phyloP scores from a whole-genome alignment of 2,888 invertebrate species.

The Drosophila kuntzei region DNA sequence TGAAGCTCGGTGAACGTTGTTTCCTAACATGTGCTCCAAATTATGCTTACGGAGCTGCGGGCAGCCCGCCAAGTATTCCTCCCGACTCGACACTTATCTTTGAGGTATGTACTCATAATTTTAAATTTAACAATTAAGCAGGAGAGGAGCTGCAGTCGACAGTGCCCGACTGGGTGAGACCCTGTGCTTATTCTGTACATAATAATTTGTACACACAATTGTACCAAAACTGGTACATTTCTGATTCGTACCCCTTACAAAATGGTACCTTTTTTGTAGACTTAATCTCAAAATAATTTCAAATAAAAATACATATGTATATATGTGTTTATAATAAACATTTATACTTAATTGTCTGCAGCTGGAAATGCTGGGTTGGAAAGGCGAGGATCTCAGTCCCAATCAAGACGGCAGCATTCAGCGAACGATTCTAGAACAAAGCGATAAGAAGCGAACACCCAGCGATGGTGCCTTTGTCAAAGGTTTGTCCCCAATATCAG shows the following conservation, averaged over 20 bases:
- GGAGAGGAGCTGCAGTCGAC: not conserved
- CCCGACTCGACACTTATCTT: slow-evolving; percentile 94
- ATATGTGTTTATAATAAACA: no score
- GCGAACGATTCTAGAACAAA: slow-evolving; percentile 89
- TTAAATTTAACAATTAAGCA: not conserved
- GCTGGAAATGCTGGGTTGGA: slow-evolving; percentile 95
- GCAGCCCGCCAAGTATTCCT: slow-evolving; percentile 95
- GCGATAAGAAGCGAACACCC: slow-evolving; percentile 90
- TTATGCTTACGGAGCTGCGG: slow-evolving; percentile 95
- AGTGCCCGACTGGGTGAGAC: not conserved
- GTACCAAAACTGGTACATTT: no score
- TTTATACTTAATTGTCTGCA: slow-evolving; percentile 82
- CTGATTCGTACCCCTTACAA: no score
- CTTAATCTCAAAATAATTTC: no score
- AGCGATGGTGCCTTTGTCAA: slow-evolving; percentile 93
- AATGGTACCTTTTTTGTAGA: no score
- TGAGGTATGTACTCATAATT: slow-evolving; percentile 89
- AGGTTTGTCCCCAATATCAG: slow-evolving; percentile 86
- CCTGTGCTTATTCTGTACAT: not conserved
- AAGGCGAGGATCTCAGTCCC: slow-evolving; percentile 94
- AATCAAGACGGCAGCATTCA: slow-evolving; percentile 93
- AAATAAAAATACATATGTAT: no score
- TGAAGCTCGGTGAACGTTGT: slow-evolving; percentile 96
- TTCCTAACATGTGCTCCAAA: slow-evolving; percentile 93
- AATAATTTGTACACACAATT: not conserved